These are phyloP conservation scores for Allobates femoralis DNA, from an alignment of 2,797 vertebrate genomes.

Conservation along the genomic window DNA sequence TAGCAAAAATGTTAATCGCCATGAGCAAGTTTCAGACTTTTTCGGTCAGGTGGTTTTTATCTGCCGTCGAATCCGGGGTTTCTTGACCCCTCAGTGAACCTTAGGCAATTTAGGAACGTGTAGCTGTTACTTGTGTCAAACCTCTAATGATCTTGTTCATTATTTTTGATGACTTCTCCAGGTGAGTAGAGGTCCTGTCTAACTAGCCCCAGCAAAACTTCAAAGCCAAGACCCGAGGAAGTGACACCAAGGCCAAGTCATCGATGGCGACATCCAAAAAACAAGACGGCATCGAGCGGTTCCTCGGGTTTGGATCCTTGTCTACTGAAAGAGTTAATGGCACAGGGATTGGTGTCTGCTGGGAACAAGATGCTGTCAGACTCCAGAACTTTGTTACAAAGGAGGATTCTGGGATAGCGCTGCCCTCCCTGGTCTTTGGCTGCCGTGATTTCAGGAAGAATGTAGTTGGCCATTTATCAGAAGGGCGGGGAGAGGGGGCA, in stretches of 20 bases:
- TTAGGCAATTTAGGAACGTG: conserved; percentile 47
- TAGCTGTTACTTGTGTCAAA: conserved; percentile 46
- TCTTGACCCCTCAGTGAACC: conserved; percentile 49
- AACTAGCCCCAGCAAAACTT: conserved; percentile 37
- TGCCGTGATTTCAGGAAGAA: conserved; percentile 68
- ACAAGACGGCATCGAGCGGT: not conserved
- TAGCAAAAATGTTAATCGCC: conserved; percentile 22
- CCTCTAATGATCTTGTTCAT: conserved; percentile 50
- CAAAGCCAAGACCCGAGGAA: conserved; percentile 40
- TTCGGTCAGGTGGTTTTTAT: conserved; percentile 48
- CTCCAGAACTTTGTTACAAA: conserved; percentile 31
- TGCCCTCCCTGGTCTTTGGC: conserved; percentile 66
- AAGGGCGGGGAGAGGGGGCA: conserved; percentile 73
- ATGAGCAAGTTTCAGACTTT: not conserved
- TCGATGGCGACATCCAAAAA: not conserved
- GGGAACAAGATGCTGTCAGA: not conserved
- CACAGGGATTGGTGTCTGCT: conserved; percentile 33
- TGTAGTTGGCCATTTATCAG: conserved; percentile 76
- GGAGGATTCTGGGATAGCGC: conserved; percentile 45
- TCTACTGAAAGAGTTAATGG: conserved; percentile 39
- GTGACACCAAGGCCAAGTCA: not conserved
- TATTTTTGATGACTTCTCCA: conserved; percentile 50
- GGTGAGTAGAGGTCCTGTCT: conserved; percentile 25
- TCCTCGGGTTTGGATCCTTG: not conserved
- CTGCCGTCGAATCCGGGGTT: conserved; percentile 33